phyloP scores from a whole-genome alignment of 2,888 invertebrate genomes.

The Acanthosoma haemorrhoidale region DNA sequence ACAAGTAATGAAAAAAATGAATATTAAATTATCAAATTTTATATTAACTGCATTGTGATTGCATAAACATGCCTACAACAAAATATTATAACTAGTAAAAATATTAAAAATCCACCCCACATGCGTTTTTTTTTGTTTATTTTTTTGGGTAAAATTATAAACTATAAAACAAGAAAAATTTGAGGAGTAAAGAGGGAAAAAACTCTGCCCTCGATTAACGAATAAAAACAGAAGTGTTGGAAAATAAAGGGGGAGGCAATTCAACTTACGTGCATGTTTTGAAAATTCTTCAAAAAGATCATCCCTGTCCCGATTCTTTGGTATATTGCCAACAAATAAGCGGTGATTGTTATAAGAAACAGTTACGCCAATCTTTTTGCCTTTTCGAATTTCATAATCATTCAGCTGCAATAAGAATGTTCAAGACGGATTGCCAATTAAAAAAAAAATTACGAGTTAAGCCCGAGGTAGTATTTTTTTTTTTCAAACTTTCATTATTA shows the following conservation, averaged over 20 bases:
- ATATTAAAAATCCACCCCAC: slow-evolving; percentile 36
- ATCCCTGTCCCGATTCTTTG: slow-evolving; percentile 99
- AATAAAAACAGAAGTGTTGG: slow-evolving; percentile 16
- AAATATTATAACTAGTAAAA: neutral
- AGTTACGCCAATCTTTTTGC: slow-evolving; percentile 99
- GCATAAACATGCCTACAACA: slow-evolving; percentile 16
- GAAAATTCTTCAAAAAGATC: slow-evolving; percentile 99
- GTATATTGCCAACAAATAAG: slow-evolving; percentile 99
- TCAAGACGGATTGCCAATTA: slow-evolving; percentile 36
- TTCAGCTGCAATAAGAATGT: slow-evolving; percentile 96
- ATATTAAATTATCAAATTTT: neutral
- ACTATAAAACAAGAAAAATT: slow-evolving; percentile 12
- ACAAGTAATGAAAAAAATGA: neutral
- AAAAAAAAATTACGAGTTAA: slow-evolving; percentile 36
- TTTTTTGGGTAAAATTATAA: slow-evolving; percentile 13
- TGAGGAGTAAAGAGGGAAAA: neutral
- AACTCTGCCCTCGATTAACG: neutral
- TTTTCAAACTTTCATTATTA: neutral
- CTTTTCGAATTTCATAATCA: slow-evolving; percentile 99
- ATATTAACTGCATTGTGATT: neutral
- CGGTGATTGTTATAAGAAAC: slow-evolving; percentile 99
- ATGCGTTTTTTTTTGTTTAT: slow-evolving; percentile 34
- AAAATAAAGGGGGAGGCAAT: slow-evolving; percentile 48
- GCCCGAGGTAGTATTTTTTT: slow-evolving; percentile 19
- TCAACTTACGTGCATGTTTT: slow-evolving; percentile 98